phyloP scores from a whole-genome alignment of 2,797 vertebrate species.

The Gobionotothen gibberifrons region DNA sequence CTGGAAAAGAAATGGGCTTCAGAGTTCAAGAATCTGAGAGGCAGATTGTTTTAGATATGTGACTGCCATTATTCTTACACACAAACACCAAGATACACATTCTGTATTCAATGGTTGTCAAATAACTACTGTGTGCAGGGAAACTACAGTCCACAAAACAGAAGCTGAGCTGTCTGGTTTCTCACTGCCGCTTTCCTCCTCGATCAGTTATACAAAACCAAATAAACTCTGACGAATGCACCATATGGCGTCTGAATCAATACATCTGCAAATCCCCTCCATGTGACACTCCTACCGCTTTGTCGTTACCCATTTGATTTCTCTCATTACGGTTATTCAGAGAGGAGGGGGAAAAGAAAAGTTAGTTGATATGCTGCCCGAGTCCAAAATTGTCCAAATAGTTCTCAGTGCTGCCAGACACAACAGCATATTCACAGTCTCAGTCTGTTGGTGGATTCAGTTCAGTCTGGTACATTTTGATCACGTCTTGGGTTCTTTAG shows the following conservation, averaged over 20 bases:
- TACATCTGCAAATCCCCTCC: conserved; percentile 72
- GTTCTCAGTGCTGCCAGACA: conserved; percentile 69
- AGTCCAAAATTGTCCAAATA: conserved; percentile 70
- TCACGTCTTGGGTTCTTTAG: conserved; percentile 38
- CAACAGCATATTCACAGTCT: conserved; percentile 64
- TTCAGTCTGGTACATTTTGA: conserved; percentile 38
- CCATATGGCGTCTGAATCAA: conserved; percentile 39
- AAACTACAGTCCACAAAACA: conserved; percentile 13
- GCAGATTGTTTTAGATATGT: background rate
- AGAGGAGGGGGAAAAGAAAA: conserved; percentile 36
- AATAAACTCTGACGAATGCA: conserved; percentile 48
- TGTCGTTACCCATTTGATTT: conserved; percentile 51
- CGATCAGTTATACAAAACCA: conserved; percentile 40
- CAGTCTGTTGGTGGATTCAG: conserved; percentile 42
- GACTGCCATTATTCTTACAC: background rate
- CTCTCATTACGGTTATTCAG: conserved; percentile 66
- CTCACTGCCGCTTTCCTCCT: conserved; percentile 33
- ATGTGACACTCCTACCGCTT: conserved; percentile 64
- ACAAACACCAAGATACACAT: background rate
- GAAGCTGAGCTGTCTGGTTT: conserved; percentile 14
- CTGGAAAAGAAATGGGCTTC: background rate
- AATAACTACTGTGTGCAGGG: conserved; percentile 10
- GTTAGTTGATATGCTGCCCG: conserved; percentile 60
- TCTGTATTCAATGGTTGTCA: background rate
- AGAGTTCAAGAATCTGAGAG: background rate